These are phyloP conservation scores for Colletes gigas DNA, from an alignment of 1,140 invertebrate species.

Conservation along the genomic window DNA sequence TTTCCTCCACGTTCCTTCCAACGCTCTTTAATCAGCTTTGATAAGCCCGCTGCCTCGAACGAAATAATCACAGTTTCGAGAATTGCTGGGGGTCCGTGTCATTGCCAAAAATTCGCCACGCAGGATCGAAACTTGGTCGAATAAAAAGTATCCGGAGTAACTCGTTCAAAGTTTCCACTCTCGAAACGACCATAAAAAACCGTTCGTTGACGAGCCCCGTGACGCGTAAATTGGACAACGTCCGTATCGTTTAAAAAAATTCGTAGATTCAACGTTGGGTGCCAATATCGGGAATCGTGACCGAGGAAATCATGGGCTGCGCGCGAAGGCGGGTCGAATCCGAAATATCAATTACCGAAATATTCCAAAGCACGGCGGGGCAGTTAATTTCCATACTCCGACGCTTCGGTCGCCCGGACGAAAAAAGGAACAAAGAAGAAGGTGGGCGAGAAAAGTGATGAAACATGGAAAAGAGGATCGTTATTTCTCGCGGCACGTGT, in stretches of 20 bases:
- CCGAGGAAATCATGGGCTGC: no score
- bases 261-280: no score
- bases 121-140: slow-evolving; percentile 1
- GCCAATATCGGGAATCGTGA: no score
- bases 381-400: slow-evolving; percentile 25
- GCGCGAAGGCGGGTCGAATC: neutral
- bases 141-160: no score
- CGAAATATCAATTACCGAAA: slow-evolving; percentile 44
- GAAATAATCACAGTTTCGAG: slow-evolving; percentile 54
- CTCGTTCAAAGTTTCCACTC: no score
- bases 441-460: neutral
- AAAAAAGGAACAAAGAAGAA: neutral
- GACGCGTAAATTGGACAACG: slow-evolving; percentile 36
- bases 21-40: slow-evolving; percentile 58
- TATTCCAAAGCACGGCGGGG: neutral
- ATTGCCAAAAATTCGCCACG: slow-evolving; percentile 14
- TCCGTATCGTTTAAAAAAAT: neutral
- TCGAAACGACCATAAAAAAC: neutral
- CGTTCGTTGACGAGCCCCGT: slow-evolving; percentile 40
- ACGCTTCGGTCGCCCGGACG: neutral
- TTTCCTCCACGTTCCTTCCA: neutral
- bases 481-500: slow-evolving; percentile 56
- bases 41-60: slow-evolving; percentile 61
- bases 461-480: neutral
- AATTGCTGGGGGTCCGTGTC: neutral